Conservation (phyloP, 2,797 vertebrate genomes). For the Pogonophryne albipinna region DNA sequence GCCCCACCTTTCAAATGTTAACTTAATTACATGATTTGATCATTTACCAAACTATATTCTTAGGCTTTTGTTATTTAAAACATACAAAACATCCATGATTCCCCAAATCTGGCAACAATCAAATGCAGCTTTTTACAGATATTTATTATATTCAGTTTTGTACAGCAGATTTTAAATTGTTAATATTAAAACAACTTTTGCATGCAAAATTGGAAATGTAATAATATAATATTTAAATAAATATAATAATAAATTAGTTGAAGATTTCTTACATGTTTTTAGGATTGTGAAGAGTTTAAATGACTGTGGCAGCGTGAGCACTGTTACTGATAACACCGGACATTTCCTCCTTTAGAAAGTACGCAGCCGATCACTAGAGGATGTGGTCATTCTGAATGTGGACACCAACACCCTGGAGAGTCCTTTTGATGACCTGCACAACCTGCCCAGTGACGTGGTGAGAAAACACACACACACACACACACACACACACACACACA, state of each 20-base stretch:
- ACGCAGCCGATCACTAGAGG: slow-evolving; percentile 92
- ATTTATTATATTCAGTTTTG: not conserved
- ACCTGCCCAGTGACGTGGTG: slow-evolving; percentile 97
- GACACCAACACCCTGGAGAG: slow-evolving; percentile 97
- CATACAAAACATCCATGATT: not conserved
- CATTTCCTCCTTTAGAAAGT: slow-evolving; percentile 85
- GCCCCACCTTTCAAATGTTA: not conserved
- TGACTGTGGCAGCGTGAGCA: not conserved
- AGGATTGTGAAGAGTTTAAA: not conserved
- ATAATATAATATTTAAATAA: not conserved
- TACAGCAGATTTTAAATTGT: not conserved
- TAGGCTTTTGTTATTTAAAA: not conserved
- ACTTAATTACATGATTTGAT: not conserved
- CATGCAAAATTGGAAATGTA: not conserved
- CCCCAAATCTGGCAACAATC: not conserved
- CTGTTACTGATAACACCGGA: slow-evolving; percentile 5
- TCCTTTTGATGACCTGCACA: slow-evolving; percentile 93
- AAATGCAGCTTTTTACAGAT: not conserved
- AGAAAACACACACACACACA: slow-evolving; percentile 66
- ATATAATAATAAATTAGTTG: not conserved
- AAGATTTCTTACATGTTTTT: not conserved
- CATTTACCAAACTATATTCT: not conserved
- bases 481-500: slow-evolving; percentile 14
- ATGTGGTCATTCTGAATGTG: slow-evolving; percentile 96
- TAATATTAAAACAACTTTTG: not conserved